Base-by-base conservation (phyloP, 2,113 vertebrate species). In the Hypomesus transpacificus region DNA sequence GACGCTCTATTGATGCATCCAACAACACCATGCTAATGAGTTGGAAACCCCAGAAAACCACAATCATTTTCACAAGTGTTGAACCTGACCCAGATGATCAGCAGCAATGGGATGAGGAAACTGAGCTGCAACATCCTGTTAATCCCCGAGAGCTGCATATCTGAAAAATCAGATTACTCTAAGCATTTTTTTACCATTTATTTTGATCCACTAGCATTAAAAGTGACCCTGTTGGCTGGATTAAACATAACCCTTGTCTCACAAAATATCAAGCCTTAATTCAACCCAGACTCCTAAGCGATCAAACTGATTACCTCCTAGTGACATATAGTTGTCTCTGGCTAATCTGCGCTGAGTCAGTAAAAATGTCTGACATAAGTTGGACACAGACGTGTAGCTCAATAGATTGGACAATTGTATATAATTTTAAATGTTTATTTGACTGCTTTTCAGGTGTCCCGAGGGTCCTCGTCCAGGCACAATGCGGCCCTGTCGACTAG, bases 401-500 rank as follows among this genome's bases (percentile, higher is more conserved):
- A 26, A 26, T 26, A 26, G 24, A 26, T 26, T 0, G 2, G 24
- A 26, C 2, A 3, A 26, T 34, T 34, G 31, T 5, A 34, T 6
- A 1, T 34, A 5, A 34, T 34, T 34, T 34, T 34, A 53, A 68
- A 18, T 39, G 5, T 73, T 11, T 46, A 6, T 63, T 17, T 70
- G 65, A 72, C 4, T 78, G 39, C 34, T 28, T 4, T 26, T 53
- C 60, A 87, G 97, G 79, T 99, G 97, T 85, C 96, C 96, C 67
- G 96, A 99, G 74, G 94, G 87, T 60, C 95, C 96, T 58, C 93
- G 96, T 13, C 96, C 97, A 69, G 94, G 92, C 86, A 94, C 96
- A 0, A 91, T 98, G 83, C 89, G 95, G 50, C 91, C 94, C 0
- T 98, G 97, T 80, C 89, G 94, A 71, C 91, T 98, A 77, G 95